phyloP scores from a whole-genome alignment of 2,113 vertebrate genomes.

The Malurus melanocephalus region DNA sequence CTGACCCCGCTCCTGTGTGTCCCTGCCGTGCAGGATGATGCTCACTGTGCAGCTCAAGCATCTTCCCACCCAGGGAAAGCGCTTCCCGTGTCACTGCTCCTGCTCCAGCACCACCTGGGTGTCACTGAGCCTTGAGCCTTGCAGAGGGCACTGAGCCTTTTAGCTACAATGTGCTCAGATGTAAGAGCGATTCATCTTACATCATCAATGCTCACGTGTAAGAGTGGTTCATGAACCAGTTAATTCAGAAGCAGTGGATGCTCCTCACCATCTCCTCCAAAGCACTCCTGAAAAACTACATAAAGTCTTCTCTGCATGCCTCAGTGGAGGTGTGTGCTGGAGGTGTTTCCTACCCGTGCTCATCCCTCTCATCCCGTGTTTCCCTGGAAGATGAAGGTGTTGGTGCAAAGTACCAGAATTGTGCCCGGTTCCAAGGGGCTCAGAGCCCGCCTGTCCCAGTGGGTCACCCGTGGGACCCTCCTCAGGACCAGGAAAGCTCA shows the following conservation, averaged over 20 bases:
- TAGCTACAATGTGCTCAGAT: background rate
- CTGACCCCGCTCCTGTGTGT: fast-evolving
- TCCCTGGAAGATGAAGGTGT: background rate
- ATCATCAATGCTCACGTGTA: no score
- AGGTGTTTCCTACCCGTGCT: fast-evolving
- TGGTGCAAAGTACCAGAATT: fast-evolving
- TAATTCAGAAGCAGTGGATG: background rate
- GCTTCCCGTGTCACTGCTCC: fast-evolving
- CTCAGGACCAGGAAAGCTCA: background rate
- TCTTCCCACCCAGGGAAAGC: background rate
- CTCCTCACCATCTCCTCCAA: background rate
- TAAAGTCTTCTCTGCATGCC: background rate
- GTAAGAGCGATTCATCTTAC: no score
- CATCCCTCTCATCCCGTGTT: fast-evolving
- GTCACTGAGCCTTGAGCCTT: fast-evolving
- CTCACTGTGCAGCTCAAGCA: fast-evolving
- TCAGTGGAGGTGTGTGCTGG: fast-evolving
- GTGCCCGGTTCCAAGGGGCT: fast-evolving
- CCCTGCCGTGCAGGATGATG: background rate
- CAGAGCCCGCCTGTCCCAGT: background rate
- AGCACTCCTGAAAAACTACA: background rate
- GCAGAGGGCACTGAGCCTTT: background rate
- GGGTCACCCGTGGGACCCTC: fast-evolving
- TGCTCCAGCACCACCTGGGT: background rate
- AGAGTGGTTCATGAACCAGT: background rate